Evolutionary conservation across 2,113 vertebrate genomes (phyloP).

Genomic region (Axis porcinus): DNA sequence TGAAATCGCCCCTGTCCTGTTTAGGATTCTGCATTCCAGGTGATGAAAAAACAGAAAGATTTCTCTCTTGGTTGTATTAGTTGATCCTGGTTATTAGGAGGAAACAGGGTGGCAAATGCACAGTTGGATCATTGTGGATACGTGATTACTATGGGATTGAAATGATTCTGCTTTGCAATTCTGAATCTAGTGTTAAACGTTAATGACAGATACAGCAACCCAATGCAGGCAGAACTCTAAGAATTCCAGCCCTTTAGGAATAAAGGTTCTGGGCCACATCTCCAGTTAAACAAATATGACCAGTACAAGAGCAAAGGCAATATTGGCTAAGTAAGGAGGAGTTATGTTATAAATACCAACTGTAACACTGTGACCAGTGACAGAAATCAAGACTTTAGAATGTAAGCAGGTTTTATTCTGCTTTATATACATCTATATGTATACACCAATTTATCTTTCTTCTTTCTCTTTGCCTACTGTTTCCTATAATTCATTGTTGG

Average conservation of each 20-base stretch:
- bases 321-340: neutral
- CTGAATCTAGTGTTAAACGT: neutral
- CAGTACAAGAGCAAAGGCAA: neutral
- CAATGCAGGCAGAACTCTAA: neutral
- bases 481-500: neutral
- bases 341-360: neutral
- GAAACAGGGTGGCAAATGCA: neutral
- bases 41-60: neutral
- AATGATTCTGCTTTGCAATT: slow-evolving; percentile 1
- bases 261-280: neutral
- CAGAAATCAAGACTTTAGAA: neutral
- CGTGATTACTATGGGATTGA: neutral
- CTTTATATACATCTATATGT: neutral
- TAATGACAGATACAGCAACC: neutral
- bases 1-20: neutral
- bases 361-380: neutral
- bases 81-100: neutral
- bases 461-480: neutral
- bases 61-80: neutral
- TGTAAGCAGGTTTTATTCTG: neutral
- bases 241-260: neutral
- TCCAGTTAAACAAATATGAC: neutral
- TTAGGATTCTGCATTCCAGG: neutral
- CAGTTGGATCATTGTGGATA: neutral
- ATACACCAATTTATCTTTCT: neutral